These are phyloP conservation scores for Neoascia interrupta DNA, from an alignment of 2,888 invertebrate genomes.

Conservation along the genomic window DNA sequence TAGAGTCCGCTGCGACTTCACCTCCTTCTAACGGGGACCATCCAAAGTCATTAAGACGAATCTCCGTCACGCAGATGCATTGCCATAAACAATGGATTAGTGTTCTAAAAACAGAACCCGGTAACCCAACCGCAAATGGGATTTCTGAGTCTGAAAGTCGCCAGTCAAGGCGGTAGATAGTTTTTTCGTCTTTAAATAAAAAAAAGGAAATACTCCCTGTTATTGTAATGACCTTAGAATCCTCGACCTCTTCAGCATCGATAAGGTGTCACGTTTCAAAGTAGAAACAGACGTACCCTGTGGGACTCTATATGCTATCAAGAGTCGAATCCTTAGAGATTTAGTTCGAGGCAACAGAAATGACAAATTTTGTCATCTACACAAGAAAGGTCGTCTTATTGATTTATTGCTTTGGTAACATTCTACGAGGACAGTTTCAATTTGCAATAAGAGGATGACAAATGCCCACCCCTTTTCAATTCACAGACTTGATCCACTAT, in stretches of 20 bases:
- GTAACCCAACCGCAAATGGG: conserved; percentile 54
- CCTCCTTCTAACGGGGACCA: conserved; percentile 33
- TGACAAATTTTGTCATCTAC: conserved; percentile 10
- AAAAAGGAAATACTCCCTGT: conserved; percentile 30
- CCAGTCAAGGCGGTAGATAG: too few relatives aligned
- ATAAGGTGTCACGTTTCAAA: conserved; percentile 51
- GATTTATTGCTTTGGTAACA: conserved; percentile 55
- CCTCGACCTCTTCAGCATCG: conserved; percentile 35
- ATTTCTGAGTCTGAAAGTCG: conserved; percentile 56
- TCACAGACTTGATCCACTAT: too few relatives aligned
- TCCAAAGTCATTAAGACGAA: conserved; percentile 46
- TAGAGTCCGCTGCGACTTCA: conserved; percentile 31
- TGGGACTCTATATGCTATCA: too few relatives aligned
- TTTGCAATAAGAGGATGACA: too few relatives aligned
- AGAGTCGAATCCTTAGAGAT: not conserved
- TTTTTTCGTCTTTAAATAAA: conserved; percentile 8
- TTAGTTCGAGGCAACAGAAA: not conserved
- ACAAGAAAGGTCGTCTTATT: conserved; percentile 19
- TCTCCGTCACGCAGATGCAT: conserved; percentile 37
- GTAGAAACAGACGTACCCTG: too few relatives aligned
- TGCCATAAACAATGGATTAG: conserved; percentile 63
- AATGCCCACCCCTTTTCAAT: too few relatives aligned
- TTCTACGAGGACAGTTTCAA: too few relatives aligned
- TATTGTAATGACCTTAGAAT: conserved; percentile 44
- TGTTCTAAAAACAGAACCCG: conserved; percentile 58